Evolutionary conservation across 2,113 vertebrate genomes (phyloP), one percentile per base, ranked within the genome.

Genomic region (human (Homo sapiens)): DNA sequence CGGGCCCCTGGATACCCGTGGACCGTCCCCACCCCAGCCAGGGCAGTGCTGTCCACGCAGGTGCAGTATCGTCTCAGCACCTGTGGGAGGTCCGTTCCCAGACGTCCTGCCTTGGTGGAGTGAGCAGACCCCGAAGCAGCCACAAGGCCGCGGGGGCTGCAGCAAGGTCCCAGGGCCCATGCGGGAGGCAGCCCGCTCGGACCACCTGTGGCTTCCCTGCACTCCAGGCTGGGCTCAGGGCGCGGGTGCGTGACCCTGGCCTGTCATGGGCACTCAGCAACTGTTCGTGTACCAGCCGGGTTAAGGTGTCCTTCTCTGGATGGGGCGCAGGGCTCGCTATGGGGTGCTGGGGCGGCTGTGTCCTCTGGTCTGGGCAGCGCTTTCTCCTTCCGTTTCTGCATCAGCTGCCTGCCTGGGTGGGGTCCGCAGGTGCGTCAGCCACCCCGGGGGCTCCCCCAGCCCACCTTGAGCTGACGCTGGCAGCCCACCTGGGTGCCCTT

Each of bases 211-310:
- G 48, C 43, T 50, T 59, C 91, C n/a, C 70, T 10, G 2, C 76
- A 20, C 30, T 40, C 30, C 43, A 14, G 30, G 59, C 66, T 8
- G 75, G 73, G 23, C 70, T 14, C 0, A 0, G 43, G 48, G n/a
- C 14, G 22, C 48, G 59, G 6, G 38, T 13, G 17, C 57, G 52
- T 30, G 88, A 30, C 43, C 48, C 80, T 38, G 91, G 92, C 38
- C 25, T 22, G 0, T 11, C 5, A 20, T 0, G 0, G 94, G 3
- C 10, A 1, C 57, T 85, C 82, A 3, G 73, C 20, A 13, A 10
- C 76, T 10, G 14, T 64, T 38, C 5, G 27, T 0, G 38, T 57
- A 13, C 12, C 72, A 52, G 35, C 48, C 1, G 0, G 66, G 73
- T 68, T 35, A 38, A 87, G 13, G 25, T 66, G 57, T 45, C 86